Percentiles rank a stretch among this genome's conserved stretches.
These are phyloP conservation scores for Cryptocheilus praepositus DNA, from an alignment of 2,888 invertebrate genomes.

Conservation along the genomic window DNA sequence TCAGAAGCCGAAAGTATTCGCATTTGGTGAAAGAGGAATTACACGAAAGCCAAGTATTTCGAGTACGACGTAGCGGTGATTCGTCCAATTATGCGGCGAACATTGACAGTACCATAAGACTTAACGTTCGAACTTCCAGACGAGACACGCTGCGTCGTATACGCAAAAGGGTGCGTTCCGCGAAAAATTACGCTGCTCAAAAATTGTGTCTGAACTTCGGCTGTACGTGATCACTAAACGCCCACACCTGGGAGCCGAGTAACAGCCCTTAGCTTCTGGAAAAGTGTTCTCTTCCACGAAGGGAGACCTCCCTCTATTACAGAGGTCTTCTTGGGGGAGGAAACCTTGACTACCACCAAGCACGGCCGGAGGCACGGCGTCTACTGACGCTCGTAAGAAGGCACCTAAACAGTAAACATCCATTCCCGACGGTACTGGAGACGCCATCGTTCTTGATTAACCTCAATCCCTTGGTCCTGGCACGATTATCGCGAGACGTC, in stretches of 20 bases:
- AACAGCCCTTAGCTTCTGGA: neutral
- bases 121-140: no score
- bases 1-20: no score
- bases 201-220: no score
- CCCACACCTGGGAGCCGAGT: neutral
- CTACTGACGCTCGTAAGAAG: constrained; percentile 14
- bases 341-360: no score
- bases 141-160: no score
- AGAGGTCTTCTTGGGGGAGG: neutral
- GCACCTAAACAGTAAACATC: constrained; percentile 32
- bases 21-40: neutral
- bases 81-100: no score
- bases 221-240: no score
- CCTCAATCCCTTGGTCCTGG: constrained; percentile 24
- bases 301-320: neutral
- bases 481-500: neutral
- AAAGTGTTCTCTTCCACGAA: no score
- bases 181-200: no score
- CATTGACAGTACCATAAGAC: no score
- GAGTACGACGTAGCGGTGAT: no score
- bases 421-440: constrained; percentile 26
- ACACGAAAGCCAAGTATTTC: neutral
- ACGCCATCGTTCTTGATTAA: constrained; percentile 41
- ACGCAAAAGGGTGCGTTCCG: no score
- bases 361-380: neutral